Evolutionary conservation across 2,888 invertebrate species (phyloP), one percentile per base, ranked within the genome.

Genomic region (Caenorhabditis wallacei): DNA sequence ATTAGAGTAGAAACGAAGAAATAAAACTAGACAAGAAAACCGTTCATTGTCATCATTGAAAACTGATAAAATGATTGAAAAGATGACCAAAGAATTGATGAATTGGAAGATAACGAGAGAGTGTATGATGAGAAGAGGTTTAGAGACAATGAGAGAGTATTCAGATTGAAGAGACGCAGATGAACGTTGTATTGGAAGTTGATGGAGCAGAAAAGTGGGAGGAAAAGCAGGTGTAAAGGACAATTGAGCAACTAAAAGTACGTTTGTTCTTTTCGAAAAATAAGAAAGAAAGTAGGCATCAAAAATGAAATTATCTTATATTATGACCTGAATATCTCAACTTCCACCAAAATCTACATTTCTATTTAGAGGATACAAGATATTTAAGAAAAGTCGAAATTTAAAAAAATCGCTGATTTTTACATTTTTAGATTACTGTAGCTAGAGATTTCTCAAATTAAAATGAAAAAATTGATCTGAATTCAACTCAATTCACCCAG

Each of bases 151-250:
- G 18, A 59, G 4, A 35, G 30, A 56, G 18, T n/a, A 35, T 24
- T 4, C 24, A 71, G 71, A 51, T 46, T 40, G 37, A 43, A 64
- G 76, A 66, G 66, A 68, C 59, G n/a, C 30, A 48, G 22, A 56
- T 13, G 37, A 59, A 78, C 18, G 51, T 30, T 57, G 69, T 30
- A n/a, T 53, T 63, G 24, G 26, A 63, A 46, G 30, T 64, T 51
- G 64, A 51, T 64, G 64, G 64, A 64, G 64, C 64, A 64, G 64
- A 64, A 30, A n/a, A n/a, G n/a, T n/a, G n/a, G n/a, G 30, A 30
- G 48, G 48, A 35, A 64, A 30, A 64, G 64, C 64, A 64, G 64
- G 64, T 64, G 64, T 64, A 30, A 64, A 35, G 64, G 69, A 46
- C 20, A 48, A 51, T 46, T 48, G 30, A 64, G 64, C 16, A 22